A percentile compares a stretch with the other conserved stretches of the same genome.
phyloP scores from a whole-genome alignment of 2,797 vertebrate species.

The Telmatherina bonti region DNA sequence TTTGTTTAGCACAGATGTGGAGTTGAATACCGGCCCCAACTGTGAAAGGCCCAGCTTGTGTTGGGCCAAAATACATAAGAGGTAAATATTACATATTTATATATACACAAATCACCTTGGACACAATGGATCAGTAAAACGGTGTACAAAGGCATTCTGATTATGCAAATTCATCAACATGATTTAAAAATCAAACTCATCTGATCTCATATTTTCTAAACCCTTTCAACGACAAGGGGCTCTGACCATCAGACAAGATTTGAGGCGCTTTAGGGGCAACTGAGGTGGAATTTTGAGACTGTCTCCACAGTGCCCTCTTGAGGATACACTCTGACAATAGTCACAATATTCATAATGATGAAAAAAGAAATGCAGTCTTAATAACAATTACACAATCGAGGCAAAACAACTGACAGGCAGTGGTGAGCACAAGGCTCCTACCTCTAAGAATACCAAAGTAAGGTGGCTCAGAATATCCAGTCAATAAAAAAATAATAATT shows the following conservation, averaged over 20 bases:
- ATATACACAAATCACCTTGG: slow-evolving; percentile 84
- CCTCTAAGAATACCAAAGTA: slow-evolving; percentile 74
- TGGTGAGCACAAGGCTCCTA: slow-evolving; percentile 72
- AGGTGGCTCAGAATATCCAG: slow-evolving; percentile 83
- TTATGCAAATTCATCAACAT: slow-evolving; percentile 79
- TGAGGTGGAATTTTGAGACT: slow-evolving; percentile 76
- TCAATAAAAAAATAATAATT: slow-evolving; percentile 71
- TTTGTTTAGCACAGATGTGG: slow-evolving; percentile 65
- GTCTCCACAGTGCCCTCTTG: slow-evolving; percentile 77
- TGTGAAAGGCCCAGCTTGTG: slow-evolving; percentile 71
- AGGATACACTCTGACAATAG: slow-evolving; percentile 77
- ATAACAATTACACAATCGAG: slow-evolving; percentile 78
- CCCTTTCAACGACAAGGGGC: slow-evolving; percentile 70
- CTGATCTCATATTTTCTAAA: slow-evolving; percentile 65
- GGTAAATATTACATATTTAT: slow-evolving; percentile 82
- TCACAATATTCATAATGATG: slow-evolving; percentile 74
- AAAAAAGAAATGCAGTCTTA: slow-evolving; percentile 70
- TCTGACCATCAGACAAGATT: slow-evolving; percentile 70
- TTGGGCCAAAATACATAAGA: slow-evolving; percentile 81
- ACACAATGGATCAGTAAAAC: slow-evolving; percentile 82
- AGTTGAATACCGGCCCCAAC: slow-evolving; percentile 66
- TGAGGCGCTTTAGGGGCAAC: slow-evolving; percentile 80
- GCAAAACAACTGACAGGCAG: slow-evolving; percentile 78
- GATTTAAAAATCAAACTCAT: slow-evolving; percentile 78
- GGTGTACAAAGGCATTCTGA: slow-evolving; percentile 82